A percentile compares a stretch with the other conserved stretches of the same genome.
These are phyloP conservation scores for Dryobates pubescens DNA, from an alignment of 2,797 vertebrate species.

Conservation along the genomic window DNA sequence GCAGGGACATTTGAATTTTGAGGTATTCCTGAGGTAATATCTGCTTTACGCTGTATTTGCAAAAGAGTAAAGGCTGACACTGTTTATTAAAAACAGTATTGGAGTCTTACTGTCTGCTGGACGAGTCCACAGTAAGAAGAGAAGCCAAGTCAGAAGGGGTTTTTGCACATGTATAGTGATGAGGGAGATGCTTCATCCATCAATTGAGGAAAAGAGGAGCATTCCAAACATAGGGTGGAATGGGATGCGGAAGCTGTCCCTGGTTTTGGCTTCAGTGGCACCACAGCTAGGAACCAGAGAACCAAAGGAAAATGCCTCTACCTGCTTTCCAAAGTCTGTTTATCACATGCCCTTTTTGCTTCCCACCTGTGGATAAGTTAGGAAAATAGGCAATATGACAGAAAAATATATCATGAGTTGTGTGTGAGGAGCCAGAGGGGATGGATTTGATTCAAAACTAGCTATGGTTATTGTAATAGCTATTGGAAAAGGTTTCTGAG, in stretches of 20 bases:
- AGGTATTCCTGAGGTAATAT: not conserved
- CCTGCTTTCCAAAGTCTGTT: not conserved
- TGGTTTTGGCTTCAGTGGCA: not conserved
- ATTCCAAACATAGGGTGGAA: fast-evolving
- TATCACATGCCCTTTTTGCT: not conserved
- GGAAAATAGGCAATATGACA: not conserved
- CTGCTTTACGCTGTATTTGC: not conserved
- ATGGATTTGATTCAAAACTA: slow-evolving; percentile 53
- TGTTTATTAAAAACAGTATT: not conserved
- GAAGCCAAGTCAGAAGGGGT: not conserved
- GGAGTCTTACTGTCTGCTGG: not conserved
- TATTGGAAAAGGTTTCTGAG: too few relatives aligned
- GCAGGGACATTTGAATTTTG: not conserved
- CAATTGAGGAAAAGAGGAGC: not conserved
- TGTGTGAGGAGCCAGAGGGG: not conserved
- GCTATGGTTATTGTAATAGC: not conserved
- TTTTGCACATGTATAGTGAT: not conserved
- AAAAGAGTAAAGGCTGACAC: not conserved
- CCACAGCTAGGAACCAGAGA: not conserved
- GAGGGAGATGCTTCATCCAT: not conserved
- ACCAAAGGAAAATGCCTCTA: not conserved
- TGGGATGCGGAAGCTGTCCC: not conserved
- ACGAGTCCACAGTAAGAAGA: not conserved
- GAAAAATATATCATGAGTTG: not conserved
- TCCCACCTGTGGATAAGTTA: not conserved